Evolutionary conservation across 2,797 vertebrate species (phyloP), one percentile per base, ranked within the genome.

Genomic region (Chaunax sp.): DNA sequence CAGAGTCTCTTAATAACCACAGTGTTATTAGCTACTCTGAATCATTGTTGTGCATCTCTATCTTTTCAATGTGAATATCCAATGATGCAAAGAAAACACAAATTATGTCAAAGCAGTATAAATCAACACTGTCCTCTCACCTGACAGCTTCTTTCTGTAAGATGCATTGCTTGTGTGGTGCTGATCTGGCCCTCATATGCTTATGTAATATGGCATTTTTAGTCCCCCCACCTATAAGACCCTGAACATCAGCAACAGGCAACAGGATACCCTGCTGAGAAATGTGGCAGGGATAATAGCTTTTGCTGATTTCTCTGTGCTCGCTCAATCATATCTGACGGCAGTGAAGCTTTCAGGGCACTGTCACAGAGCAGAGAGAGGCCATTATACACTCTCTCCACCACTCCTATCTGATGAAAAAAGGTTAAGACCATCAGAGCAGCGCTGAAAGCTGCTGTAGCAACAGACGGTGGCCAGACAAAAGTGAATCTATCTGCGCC

Each of bases 251-350:
- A 64, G 73, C 62, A n/a, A n/a, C n/a, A 57, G 75, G 81, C 69
- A 76, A 75, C 78, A 83, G 63, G 81, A 89, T 64, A 72, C 77
- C 85, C 80, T 87, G 81, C 81, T 76, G 86, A 73, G 89, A 83
- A 75, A 79, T 70, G 66, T 60, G 55, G 37, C 77, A 60, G 70
- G 28, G 53, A 76, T 64, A 84, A 83, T 81, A 82, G 78, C 82
- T 73, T 73, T 77, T 11, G 16, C 54, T 64, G 80, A 79, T 83
- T 75, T 81, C 65, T 73, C 75, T 45, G 28, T 33, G 74, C 52
- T 67, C 16, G 71, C 69, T 84, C 70, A 19, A 90, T 87, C 75
- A 73, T 58, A 72, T 79, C 70, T 14, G 20, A 75, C 68, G 75
- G 77, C 63, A 58, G 56, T 18, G 60, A 76, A 45, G 87, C 83